phyloP scores from a whole-genome alignment of 2,888 invertebrate genomes.

The Argyresthia goedartella region DNA sequence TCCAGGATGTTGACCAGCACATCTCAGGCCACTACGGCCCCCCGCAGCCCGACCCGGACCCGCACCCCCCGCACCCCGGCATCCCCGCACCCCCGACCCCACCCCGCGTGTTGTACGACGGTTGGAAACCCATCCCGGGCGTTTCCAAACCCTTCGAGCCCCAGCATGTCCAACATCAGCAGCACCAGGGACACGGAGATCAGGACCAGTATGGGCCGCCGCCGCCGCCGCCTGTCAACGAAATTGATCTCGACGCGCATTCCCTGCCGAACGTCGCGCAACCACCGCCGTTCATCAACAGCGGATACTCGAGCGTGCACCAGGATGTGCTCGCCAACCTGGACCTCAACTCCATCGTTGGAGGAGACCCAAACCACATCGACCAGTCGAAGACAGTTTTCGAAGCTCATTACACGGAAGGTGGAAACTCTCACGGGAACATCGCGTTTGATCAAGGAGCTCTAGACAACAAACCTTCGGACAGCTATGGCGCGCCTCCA shows the following conservation, averaged over 20 bases:
- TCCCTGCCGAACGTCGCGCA: slow-evolving; percentile 23
- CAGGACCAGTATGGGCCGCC: slow-evolving; percentile 46
- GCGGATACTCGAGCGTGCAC: slow-evolving; percentile 54
- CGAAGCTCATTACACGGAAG: slow-evolving; percentile 62
- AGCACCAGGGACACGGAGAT: not conserved
- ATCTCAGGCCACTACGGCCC: slow-evolving; percentile 66
- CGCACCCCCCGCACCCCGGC: slow-evolving; percentile 75
- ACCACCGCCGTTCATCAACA: slow-evolving; percentile 25
- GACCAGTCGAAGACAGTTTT: slow-evolving; percentile 63
- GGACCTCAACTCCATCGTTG: slow-evolving; percentile 51
- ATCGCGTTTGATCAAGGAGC: not conserved
- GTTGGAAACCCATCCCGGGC: slow-evolving; percentile 89
- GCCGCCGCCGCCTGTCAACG: slow-evolving; percentile 15
- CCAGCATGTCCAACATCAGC: too few relatives aligned
- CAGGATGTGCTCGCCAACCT: slow-evolving; percentile 55
- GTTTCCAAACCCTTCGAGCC: too few relatives aligned
- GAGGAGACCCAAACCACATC: slow-evolving; percentile 57
- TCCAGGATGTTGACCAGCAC: slow-evolving; percentile 36
- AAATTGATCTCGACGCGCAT: slow-evolving; percentile 32
- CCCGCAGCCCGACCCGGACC: slow-evolving; percentile 69
- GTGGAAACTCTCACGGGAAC: not conserved
- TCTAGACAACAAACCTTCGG: slow-evolving; percentile 41
- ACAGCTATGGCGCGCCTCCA: slow-evolving; percentile 53
- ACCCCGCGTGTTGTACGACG: slow-evolving; percentile 82
- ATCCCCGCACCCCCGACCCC: slow-evolving; percentile 82